Percentiles rank a stretch among this genome's conserved stretches.
These are phyloP conservation scores for Eudyptes chrysolophus DNA, from an alignment of 2,113 vertebrate species.

Conservation along the genomic window DNA sequence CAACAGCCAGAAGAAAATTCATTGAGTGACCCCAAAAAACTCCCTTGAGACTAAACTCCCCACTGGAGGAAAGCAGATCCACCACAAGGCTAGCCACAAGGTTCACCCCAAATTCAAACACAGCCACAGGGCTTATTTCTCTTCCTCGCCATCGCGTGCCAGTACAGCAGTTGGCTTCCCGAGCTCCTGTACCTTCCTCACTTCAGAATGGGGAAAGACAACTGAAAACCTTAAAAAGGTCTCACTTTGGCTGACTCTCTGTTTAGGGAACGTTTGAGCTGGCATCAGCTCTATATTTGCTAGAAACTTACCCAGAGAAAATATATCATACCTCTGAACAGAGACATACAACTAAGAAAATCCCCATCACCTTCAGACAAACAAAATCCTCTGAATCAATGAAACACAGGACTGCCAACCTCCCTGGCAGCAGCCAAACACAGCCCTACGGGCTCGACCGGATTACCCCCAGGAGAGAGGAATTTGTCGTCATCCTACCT, in stretches of 20 bases:
- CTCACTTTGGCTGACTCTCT: not conserved
- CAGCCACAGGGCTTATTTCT: not conserved
- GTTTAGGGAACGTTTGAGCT: not conserved
- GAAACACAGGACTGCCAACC: accelerated
- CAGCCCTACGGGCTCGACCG: not conserved
- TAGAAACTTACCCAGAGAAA: not conserved
- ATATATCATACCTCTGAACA: not conserved
- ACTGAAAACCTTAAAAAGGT: not conserved
- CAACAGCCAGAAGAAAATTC: not conserved
- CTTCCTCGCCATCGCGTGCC: accelerated
- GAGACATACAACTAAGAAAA: not conserved
- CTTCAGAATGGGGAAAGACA: not conserved
- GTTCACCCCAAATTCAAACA: not conserved
- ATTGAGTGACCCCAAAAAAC: not conserved
- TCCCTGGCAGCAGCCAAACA: accelerated
- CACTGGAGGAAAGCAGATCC: not conserved
- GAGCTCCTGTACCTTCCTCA: not conserved
- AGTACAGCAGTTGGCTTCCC: accelerated
- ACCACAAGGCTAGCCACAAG: not conserved
- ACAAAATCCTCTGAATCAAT: not conserved
- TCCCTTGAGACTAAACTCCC: not conserved
- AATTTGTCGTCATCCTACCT: constrained; percentile 81
- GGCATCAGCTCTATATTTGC: not conserved
- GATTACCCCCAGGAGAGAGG: not conserved
- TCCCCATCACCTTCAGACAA: not conserved